A percentile compares a stretch with the other conserved stretches of the same genome.
phyloP scores from a whole-genome alignment of 2,888 invertebrate genomes.

The Abrostola triplasia region DNA sequence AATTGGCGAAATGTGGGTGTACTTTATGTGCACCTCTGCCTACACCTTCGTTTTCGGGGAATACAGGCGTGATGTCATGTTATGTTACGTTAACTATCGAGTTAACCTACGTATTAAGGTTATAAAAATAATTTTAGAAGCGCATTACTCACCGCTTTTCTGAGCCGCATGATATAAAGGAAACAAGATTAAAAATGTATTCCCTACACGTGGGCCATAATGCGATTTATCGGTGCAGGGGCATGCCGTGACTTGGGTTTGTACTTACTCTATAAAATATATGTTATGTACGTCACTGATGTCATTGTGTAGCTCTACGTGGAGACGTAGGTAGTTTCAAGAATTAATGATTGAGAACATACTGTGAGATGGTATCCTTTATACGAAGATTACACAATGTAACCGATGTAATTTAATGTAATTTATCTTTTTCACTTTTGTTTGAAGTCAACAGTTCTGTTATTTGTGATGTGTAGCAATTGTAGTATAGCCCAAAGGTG shows the following conservation, averaged over 20 bases:
- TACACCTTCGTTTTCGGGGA: too few relatives aligned
- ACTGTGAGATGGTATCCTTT: neutral
- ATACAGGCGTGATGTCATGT: too few relatives aligned
- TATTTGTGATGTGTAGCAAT: neutral
- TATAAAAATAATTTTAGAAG: slow-evolving; percentile 55
- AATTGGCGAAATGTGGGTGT: too few relatives aligned
- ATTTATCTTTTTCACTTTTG: too few relatives aligned
- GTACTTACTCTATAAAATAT: slow-evolving; percentile 75
- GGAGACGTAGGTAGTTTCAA: slow-evolving; percentile 17
- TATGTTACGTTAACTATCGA: too few relatives aligned
- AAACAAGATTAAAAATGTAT: slow-evolving; percentile 88
- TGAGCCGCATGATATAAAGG: slow-evolving; percentile 83
- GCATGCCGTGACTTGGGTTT: slow-evolving; percentile 82
- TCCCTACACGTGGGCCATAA: slow-evolving; percentile 86
- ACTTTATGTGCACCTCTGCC: too few relatives aligned
- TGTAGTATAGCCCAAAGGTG: too few relatives aligned
- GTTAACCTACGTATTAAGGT: slow-evolving; percentile 16
- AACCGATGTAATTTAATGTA: too few relatives aligned
- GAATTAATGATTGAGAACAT: slow-evolving; percentile 2
- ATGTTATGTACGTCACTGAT: slow-evolving; percentile 61
- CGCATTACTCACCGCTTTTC: slow-evolving; percentile 65
- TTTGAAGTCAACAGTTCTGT: too few relatives aligned
- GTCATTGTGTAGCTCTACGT: slow-evolving; percentile 61
- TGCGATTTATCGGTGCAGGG: slow-evolving; percentile 85
- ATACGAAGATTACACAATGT: neutral